These are phyloP conservation scores for Malacoraja senta DNA, from an alignment of 2,797 vertebrate genomes.

Conservation along the genomic window DNA sequence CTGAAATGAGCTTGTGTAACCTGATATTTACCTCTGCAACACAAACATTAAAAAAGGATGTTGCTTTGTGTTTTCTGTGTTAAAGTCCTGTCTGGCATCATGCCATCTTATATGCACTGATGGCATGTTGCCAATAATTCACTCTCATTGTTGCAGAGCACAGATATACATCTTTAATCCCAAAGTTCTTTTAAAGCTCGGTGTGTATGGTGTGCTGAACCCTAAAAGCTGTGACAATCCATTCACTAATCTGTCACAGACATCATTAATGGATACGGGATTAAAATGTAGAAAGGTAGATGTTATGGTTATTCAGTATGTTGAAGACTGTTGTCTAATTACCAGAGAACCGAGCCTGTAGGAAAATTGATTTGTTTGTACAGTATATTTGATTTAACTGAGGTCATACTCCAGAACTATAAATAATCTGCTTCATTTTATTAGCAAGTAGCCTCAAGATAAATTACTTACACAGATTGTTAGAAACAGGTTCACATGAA, in stretches of 20 bases:
- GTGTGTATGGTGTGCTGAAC: background rate
- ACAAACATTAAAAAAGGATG: background rate
- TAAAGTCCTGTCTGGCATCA: background rate
- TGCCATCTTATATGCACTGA: background rate
- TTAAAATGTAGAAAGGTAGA: background rate
- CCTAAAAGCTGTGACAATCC: background rate
- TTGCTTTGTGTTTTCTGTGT: background rate
- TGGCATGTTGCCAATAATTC: background rate
- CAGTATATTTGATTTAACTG: background rate
- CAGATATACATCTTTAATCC: slow-evolving; percentile 14
- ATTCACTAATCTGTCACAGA: background rate
- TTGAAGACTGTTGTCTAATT: slow-evolving; percentile 5
- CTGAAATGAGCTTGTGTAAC: background rate
- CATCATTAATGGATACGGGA: background rate
- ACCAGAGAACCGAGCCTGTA: background rate
- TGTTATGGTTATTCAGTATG: background rate
- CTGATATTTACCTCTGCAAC: background rate
- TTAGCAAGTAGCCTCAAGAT: background rate
- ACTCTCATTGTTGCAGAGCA: background rate
- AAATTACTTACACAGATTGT: background rate
- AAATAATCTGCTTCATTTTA: background rate
- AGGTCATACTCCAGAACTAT: background rate
- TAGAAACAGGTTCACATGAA: background rate
- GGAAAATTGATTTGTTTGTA: slow-evolving; percentile 27
- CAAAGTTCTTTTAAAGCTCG: background rate